phyloP scores from a whole-genome alignment of 64 coral and sea anemone genomes.

The Astreopora myriophthalma region DNA sequence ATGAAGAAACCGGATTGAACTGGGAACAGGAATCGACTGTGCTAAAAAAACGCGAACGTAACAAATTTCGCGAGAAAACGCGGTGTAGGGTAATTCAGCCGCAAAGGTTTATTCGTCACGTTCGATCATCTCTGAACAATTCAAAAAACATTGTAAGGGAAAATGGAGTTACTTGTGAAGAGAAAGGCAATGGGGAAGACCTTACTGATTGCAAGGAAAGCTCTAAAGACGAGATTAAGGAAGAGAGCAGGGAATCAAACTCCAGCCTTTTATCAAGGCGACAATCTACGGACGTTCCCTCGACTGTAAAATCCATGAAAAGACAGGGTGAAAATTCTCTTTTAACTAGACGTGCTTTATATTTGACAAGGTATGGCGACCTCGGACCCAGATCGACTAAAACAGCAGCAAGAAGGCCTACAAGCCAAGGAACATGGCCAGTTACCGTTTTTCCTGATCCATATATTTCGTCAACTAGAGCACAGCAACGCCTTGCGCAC shows the following conservation, averaged over 20 bases:
- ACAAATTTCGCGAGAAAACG: conserved; percentile 32
- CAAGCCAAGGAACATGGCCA: not conserved
- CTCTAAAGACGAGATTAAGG: not conserved
- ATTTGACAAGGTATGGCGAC: not conserved
- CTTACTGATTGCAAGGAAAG: not conserved
- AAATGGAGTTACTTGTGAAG: not conserved
- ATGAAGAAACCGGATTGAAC: not conserved
- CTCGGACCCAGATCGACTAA: not conserved
- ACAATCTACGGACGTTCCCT: not conserved
- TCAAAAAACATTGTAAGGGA: not conserved
- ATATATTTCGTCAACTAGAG: not conserved
- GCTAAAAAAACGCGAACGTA: not conserved
- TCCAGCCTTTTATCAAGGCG: not conserved
- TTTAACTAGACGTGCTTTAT: not conserved
- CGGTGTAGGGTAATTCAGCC: not conserved
- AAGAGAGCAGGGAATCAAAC: not conserved
- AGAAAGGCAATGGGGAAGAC: not conserved
- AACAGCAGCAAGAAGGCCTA: not conserved
- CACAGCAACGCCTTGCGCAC: not conserved
- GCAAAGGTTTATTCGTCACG: conserved; percentile 20
- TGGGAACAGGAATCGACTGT: not conserved
- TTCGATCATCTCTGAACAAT: not conserved
- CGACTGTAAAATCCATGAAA: not conserved
- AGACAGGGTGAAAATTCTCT: not conserved
- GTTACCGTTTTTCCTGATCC: not conserved